Conservation (phyloP, 2,113 vertebrate genomes). For the Halcyon senegalensis region DNA sequence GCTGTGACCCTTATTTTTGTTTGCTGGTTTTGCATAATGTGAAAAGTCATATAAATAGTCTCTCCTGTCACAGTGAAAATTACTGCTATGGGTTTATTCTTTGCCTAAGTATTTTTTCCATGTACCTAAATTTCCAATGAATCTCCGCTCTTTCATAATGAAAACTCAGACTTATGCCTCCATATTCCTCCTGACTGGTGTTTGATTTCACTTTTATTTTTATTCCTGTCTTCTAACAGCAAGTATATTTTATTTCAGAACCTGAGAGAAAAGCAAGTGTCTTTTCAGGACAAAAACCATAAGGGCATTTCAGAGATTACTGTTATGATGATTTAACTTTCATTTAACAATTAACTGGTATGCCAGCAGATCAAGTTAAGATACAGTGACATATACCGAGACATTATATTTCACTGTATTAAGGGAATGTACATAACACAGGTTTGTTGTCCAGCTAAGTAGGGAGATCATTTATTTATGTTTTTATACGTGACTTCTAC, state of each 20-base stretch:
- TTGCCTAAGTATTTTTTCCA: background rate
- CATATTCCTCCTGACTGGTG: background rate
- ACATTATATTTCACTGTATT: background rate
- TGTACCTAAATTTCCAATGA: background rate
- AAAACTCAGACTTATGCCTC: background rate
- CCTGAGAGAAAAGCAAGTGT: rapidly evolving
- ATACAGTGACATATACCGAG: background rate
- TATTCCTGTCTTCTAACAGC: background rate
- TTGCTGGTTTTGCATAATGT: constrained; percentile 16
- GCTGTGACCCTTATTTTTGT: constrained; percentile 23
- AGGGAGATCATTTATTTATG: background rate
- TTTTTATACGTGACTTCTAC: background rate
- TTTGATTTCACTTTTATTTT: background rate
- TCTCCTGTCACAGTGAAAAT: background rate
- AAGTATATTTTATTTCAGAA: background rate
- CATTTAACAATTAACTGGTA: background rate
- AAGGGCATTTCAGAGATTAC: background rate
- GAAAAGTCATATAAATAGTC: background rate
- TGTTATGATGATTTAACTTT: background rate
- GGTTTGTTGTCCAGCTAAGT: background rate
- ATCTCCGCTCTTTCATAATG: background rate
- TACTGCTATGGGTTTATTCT: background rate
- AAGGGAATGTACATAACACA: background rate
- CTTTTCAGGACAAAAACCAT: background rate
- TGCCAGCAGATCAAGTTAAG: background rate